These are phyloP conservation scores for Istiophorus platypterus DNA, from an alignment of 2,113 vertebrate species.

Conservation along the genomic window DNA sequence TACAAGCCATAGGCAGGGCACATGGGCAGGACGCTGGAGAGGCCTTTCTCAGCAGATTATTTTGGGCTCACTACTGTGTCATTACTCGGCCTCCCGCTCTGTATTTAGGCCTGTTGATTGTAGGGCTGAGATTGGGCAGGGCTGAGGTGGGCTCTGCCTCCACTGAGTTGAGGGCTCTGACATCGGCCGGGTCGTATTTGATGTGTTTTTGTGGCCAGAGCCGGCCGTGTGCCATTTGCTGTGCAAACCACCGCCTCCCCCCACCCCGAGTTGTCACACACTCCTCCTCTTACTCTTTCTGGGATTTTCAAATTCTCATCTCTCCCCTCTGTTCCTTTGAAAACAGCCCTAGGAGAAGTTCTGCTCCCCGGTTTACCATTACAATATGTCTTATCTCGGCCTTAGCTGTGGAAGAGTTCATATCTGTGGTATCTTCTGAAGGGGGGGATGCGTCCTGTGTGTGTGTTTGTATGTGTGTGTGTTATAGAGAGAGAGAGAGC, in stretches of 20 bases:
- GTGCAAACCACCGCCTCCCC: conserved; percentile 1
- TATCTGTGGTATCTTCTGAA: conserved; percentile 55
- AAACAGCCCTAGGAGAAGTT: conserved; percentile 56
- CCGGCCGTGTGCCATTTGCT: conserved; percentile 33
- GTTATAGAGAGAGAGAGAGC: conserved; percentile 11
- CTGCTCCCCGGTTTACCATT: conserved; percentile 38
- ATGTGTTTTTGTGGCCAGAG: conserved; percentile 68
- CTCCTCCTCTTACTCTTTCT: conserved; percentile 26
- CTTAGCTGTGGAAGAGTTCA: conserved; percentile 56
- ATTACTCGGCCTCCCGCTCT: conserved; percentile 80
- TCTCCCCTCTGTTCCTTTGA: conserved; percentile 3
- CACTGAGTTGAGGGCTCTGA: conserved; percentile 58
- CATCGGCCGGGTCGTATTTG: conserved; percentile 51
- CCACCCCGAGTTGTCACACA: too few relatives aligned
- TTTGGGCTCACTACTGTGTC: conserved; percentile 81
- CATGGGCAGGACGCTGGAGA: conserved; percentile 66
- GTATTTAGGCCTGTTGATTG: conserved; percentile 83
- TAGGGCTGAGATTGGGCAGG: conserved; percentile 72
- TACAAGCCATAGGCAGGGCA: conserved; percentile 69
- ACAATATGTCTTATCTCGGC: conserved; percentile 53
- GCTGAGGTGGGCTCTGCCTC: conserved; percentile 73
- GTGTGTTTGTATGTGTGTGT: conserved; percentile 9
- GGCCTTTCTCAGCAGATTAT: conserved; percentile 82
- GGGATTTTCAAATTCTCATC: not conserved
- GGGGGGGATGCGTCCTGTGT: conserved; percentile 1